phyloP scores from a whole-genome alignment of 2,888 invertebrate species.

The Epiblema foenella region DNA sequence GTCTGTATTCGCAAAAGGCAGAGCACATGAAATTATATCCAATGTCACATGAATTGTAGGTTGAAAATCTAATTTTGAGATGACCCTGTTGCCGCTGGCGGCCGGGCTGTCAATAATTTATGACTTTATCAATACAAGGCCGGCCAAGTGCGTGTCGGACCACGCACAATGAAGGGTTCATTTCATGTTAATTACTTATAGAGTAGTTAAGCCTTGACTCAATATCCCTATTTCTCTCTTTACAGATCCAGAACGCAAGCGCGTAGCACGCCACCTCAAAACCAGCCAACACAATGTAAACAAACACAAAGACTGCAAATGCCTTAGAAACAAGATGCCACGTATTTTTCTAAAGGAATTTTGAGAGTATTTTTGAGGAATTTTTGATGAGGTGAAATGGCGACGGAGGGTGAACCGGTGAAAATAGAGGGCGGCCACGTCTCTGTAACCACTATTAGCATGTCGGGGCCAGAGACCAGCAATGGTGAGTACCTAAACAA shows the following conservation, averaged over 20 bases:
- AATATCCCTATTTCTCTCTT: slow-evolving; percentile 7
- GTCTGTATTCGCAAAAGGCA: too few species aligned
- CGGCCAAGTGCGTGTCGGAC: too few species aligned
- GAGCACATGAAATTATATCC: too few species aligned
- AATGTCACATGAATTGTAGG: too few species aligned
- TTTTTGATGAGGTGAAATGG: slow-evolving; percentile 64
- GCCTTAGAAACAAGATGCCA: slow-evolving; percentile 63
- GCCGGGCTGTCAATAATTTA: too few species aligned
- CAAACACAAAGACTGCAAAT: slow-evolving; percentile 69
- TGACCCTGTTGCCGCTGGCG: too few species aligned
- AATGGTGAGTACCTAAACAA: slow-evolving; percentile 74
- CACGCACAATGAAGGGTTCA: too few species aligned
- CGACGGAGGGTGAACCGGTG: slow-evolving; percentile 77
- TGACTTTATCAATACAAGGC: too few species aligned
- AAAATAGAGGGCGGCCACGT: slow-evolving; percentile 86
- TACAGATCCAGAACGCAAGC: slow-evolving; percentile 26
- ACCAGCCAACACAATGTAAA: slow-evolving; percentile 15
- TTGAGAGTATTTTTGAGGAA: slow-evolving; percentile 53
- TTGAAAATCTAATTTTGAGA: too few species aligned
- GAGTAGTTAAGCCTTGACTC: too few species aligned
- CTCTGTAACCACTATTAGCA: slow-evolving; percentile 92
- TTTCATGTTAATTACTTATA: too few species aligned
- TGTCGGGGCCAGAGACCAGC: slow-evolving; percentile 85
- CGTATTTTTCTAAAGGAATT: slow-evolving; percentile 58
- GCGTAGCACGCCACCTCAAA: slow-evolving; percentile 11